These are phyloP conservation scores for Ciconia boyciana DNA, from an alignment of 2,113 vertebrate species.

Conservation along the genomic window DNA sequence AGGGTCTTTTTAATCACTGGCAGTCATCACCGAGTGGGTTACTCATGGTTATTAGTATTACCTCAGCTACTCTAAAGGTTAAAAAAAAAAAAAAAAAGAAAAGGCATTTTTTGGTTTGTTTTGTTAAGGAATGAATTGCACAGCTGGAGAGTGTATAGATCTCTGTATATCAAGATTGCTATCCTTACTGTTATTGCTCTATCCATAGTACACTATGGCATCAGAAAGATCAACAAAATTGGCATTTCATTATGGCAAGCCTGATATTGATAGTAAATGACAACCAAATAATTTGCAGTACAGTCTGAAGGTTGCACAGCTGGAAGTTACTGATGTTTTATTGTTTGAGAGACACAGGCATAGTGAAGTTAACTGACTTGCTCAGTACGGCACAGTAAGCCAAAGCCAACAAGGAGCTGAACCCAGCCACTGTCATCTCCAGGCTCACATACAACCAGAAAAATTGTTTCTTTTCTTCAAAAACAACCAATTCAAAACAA, in stretches of 20 bases:
- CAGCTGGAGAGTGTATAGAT: not conserved
- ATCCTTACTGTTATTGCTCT: not conserved
- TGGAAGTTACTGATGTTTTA: not conserved
- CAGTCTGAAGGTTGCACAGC: not conserved
- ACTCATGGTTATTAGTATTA: not conserved
- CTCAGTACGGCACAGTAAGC: not conserved
- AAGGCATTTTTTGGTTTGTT: not conserved
- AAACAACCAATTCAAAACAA: not conserved
- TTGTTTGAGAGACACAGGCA: not conserved
- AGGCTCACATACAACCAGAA: not conserved
- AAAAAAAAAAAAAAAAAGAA: not conserved
- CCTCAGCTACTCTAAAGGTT: not conserved
- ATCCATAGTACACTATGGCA: not conserved
- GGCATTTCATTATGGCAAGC: not conserved
- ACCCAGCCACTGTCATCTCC: not conserved
- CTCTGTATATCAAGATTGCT: not conserved
- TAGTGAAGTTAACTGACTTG: not conserved
- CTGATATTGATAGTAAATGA: not conserved
- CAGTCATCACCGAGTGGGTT: not conserved
- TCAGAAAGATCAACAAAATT: not conserved
- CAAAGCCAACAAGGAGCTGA: slow-evolving; percentile 1
- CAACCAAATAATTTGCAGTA: not conserved
- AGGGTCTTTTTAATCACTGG: not conserved
- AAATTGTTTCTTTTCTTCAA: not conserved
- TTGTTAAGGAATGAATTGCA: not conserved